These are phyloP conservation scores for Callyntrura sp. DNA, from an alignment of 2,888 invertebrate species.

Conservation along the genomic window DNA sequence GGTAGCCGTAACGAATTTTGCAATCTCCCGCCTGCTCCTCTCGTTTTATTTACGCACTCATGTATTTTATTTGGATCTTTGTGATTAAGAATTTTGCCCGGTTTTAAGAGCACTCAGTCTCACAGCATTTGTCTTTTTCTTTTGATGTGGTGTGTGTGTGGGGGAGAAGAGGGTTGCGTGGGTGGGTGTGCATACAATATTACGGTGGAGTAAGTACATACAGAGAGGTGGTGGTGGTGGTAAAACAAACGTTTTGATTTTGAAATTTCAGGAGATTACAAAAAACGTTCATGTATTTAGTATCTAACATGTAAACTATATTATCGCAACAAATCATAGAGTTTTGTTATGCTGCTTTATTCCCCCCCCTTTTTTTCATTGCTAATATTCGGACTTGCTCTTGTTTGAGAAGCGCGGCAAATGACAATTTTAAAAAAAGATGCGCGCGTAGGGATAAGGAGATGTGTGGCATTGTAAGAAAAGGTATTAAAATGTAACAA, in stretches of 20 bases:
- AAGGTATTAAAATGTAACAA: constrained; percentile 30
- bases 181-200: not conserved
- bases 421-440: constrained; percentile 6
- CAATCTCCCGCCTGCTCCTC: not conserved
- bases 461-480: not conserved
- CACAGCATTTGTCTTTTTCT: not conserved
- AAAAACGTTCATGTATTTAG: not conserved
- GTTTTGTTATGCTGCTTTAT: not conserved
- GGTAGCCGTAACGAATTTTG: not conserved
- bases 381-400: not conserved
- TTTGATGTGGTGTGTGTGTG: constrained; percentile 6
- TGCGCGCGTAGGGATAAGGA: not conserved
- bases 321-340: not conserved
- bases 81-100: constrained; percentile 28
- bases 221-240: not conserved
- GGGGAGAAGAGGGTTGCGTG: constrained; percentile 17
- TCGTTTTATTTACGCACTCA: not conserved
- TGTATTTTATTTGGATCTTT: not conserved
- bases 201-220: not conserved
- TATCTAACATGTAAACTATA: not conserved
- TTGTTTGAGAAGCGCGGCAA: not conserved
- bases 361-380: constrained; percentile 7
- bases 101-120: not conserved
- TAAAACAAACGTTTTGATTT: not conserved
- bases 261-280: not conserved